Conservation (phyloP, 1,140 invertebrate species). For the Wasmannia auropunctata region DNA sequence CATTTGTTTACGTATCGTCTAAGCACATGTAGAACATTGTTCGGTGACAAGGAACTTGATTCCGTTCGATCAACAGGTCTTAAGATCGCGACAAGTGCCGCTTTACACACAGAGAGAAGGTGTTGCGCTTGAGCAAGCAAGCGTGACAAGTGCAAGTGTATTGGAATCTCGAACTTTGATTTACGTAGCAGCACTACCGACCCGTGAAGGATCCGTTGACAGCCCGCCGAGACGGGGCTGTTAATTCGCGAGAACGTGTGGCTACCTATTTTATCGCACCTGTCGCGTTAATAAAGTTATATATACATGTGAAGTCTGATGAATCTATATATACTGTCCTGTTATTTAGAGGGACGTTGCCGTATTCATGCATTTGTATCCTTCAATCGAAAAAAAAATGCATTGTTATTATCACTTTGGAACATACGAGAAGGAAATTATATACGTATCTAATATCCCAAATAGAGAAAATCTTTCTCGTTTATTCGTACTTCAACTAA, state of each 20-base stretch:
- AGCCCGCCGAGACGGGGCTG: neutral
- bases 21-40: conserved; percentile 63
- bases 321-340: neutral
- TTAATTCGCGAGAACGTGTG: conserved; percentile 36
- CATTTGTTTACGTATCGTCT: conserved; percentile 58
- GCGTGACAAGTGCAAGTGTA: conserved; percentile 66
- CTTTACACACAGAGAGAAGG: conserved; percentile 58
- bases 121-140: conserved; percentile 63
- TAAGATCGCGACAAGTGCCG: conserved; percentile 63
- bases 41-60: conserved; percentile 65
- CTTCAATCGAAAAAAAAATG: neutral
- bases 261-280: neutral
- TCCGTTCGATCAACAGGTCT: conserved; percentile 72
- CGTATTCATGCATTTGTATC: neutral
- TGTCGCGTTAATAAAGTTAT: conserved; percentile 1
- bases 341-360: neutral
- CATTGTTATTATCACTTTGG: neutral
- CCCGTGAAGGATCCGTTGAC: conserved; percentile 18
- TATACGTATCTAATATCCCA: neutral
- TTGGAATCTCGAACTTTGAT: conserved; percentile 71
- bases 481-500: neutral
- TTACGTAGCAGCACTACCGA: conserved; percentile 17
- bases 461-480: neutral
- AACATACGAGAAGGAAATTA: neutral
- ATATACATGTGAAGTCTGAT: neutral